Base-by-base conservation (phyloP, 2,888 invertebrate genomes). In the Micropterix aruncella region DNA sequence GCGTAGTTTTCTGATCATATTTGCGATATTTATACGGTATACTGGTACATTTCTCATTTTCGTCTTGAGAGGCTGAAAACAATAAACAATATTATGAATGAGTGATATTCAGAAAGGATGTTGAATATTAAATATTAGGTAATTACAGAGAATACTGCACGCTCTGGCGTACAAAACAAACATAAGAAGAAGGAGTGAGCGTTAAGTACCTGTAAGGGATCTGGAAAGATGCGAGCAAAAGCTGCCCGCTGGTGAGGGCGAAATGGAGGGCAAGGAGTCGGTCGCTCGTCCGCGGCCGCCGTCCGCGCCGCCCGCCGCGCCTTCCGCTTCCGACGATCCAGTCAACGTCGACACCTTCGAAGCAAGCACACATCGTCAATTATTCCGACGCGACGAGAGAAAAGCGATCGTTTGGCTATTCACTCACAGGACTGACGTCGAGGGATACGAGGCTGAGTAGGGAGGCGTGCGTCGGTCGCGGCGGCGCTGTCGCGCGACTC, bases 311-410 rank as follows among this genome's bases (percentile, higher is more conserved):
- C 38, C 57, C 16, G 59, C 66, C 36, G 60, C 66, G 47, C 63
- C 65, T 44, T 74, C 70, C 48, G 76, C 72, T 55, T 88, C 89
- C 0, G 88, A 87, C 1, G 88, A 88, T 2, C 85, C 90, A 2
- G 90, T 90, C 38, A 91, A 67, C 1, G 90, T 91, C 18, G 90
- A 90, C n/a, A 91, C 71, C 71, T 71, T 55, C 2, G 58, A 27
- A 43, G n/a, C n/a, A n/a, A n/a, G n/a, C n/a, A n/a, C n/a, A n/a
- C n/a, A n/a, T n/a, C n/a, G n/a, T n/a, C n/a, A n/a, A n/a, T n/a
- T n/a, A n/a, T n/a, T n/a, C n/a, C n/a, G n/a, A n/a, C n/a, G n/a
- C n/a, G n/a, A n/a, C n/a, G n/a, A n/a, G n/a, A n/a, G n/a, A n/a
- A n/a, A n/a, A n/a, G n/a, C n/a, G n/a, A n/a, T n/a, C n/a, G n/a